Evolutionary conservation across 2,797 vertebrate genomes (phyloP), one percentile per base, ranked within the genome.

Genomic region (Phyllotis vaccarum): DNA sequence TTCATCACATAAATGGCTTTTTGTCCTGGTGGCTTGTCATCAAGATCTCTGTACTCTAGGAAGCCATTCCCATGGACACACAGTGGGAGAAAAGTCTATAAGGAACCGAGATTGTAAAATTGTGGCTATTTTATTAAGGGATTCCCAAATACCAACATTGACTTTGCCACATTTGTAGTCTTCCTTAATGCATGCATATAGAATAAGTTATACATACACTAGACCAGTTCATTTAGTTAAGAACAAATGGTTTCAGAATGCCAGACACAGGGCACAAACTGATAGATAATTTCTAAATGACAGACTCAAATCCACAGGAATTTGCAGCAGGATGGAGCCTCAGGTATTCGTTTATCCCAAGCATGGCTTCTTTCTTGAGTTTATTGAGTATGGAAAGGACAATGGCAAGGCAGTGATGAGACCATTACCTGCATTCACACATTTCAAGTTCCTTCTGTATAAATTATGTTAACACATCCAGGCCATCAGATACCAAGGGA

Each of bases 381-480:
- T n/a, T 54, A 37, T 11, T 86, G n/a, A 68, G 21, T 68, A 27
- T 14, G 11, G 83, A 70, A 8, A 70, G 13, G 19, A 29, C 22
- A 37, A n/a, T 24, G 21, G 22, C 24, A 54, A 13, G 34, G 64
- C 64, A 16, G 22, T 6, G 14, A 27, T 27, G 22, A 54, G 49
- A 37, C 22, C 14, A 16, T 7, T 54, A 10, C 64, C 83, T 6
- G 31, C 22, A 19, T 34, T 70, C 46, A 74, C 56, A 56, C 89
- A 34, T 70, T 24, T 43, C 19, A 54, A 70, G 6, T 68, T 8
- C 17, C 60, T 70, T 40, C 46, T 75, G 0, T 6, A 12, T 87
- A 93, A 96, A 81, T 82, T 17, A 87, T 86, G 56, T 93, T 54
- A 96, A 93, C 27, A 75, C 87, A 74, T 92, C 43, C 89, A 64